A percentile compares a stretch with the other conserved stretches of the same genome.
Evolutionary conservation across 2,888 invertebrate genomes (phyloP).

Genomic region (Platerodrilus igneus): DNA sequence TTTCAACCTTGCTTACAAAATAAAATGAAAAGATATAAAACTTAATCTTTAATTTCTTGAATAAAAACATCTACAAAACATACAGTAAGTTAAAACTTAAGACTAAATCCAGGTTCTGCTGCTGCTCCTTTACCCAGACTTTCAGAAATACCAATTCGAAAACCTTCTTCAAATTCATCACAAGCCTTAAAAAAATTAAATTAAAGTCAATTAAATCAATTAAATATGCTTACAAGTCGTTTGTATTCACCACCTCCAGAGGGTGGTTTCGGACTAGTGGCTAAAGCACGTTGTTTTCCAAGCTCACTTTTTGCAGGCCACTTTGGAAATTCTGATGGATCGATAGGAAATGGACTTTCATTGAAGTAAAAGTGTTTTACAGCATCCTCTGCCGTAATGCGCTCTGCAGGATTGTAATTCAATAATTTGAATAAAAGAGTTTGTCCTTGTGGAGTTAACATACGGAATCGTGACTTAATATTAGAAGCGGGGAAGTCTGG

Average conservation of each 20-base stretch:
- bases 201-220: conserved; percentile 72
- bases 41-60: too few relatives aligned
- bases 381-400: conserved; percentile 86
- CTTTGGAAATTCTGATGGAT: conserved; percentile 97
- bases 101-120: conserved; percentile 68
- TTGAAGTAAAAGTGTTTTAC: conserved; percentile 78
- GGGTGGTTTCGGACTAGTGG: too few relatives aligned
- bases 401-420: conserved; percentile 83
- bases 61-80: too few relatives aligned
- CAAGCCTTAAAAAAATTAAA: conserved; percentile 51
- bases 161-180: conserved; percentile 57
- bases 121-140: conserved; percentile 54
- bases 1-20: too few relatives aligned
- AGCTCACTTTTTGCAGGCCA: conserved; percentile 99
- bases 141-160: conserved; percentile 56
- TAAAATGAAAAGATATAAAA: too few relatives aligned
- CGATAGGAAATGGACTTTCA: conserved; percentile 83
- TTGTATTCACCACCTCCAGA: conserved; percentile 84
- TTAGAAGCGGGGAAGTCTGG: conserved; percentile 74
- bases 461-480: conserved; percentile 53
- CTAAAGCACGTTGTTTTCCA: too few relatives aligned
- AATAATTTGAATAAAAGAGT: conserved; percentile 69
- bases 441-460: conserved; percentile 57
- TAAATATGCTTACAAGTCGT: conserved; percentile 69
- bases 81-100: conserved; percentile 78